A percentile compares a stretch with the other conserved stretches of the same genome.
Evolutionary conservation across 2,797 vertebrate species (phyloP).

Genomic region (Lophotriccus pileatus): DNA sequence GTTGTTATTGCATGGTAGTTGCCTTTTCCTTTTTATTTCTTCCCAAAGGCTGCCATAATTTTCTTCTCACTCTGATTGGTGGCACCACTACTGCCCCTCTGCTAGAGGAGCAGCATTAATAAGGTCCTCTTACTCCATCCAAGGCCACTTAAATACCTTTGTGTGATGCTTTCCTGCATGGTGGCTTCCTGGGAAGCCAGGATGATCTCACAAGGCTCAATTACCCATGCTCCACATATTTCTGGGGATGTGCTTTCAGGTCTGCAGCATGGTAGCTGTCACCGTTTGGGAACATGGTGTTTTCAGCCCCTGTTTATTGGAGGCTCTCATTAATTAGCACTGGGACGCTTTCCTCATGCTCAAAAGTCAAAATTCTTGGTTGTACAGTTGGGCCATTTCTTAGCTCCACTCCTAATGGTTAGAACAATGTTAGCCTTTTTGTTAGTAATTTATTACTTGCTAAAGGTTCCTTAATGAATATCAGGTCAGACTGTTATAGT

Average conservation of each 20-base stretch:
- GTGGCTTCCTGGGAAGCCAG: not conserved
- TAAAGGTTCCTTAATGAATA: not conserved
- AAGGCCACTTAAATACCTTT: not conserved
- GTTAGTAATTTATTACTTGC: not conserved
- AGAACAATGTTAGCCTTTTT: not conserved
- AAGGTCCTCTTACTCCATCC: not conserved
- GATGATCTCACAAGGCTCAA: not conserved
- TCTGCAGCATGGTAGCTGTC: not conserved
- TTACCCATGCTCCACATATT: not conserved
- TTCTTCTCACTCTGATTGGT: not conserved
- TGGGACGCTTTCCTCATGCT: not conserved
- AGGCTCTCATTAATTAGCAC: not conserved
- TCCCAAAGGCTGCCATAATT: not conserved
- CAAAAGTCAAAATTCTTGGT: not conserved
- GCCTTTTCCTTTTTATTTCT: not conserved
- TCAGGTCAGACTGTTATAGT: not conserved
- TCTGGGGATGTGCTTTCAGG: not conserved
- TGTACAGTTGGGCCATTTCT: not conserved
- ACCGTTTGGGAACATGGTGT: fast-evolving
- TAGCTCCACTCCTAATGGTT: not conserved
- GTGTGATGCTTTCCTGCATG: not conserved
- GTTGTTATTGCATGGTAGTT: not conserved
- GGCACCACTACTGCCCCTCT: not conserved
- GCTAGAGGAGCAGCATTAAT: not conserved
- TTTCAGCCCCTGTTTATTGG: not conserved